Conservation (phyloP, 1,140 invertebrate genomes). For the Xylocopa sonorina region DNA sequence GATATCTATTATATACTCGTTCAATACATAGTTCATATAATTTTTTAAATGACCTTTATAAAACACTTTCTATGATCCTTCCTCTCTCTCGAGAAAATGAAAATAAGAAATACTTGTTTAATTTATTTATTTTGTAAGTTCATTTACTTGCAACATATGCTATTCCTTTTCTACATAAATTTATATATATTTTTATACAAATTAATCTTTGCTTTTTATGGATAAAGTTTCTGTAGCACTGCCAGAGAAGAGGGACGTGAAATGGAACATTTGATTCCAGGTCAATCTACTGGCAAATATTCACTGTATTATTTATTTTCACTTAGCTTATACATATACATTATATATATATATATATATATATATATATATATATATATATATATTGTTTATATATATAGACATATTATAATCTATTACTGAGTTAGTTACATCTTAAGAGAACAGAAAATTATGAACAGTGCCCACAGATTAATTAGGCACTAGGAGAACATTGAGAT, state of each 20-base stretch:
- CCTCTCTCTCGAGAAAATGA: constrained; percentile 45
- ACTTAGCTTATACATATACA: constrained; percentile 53
- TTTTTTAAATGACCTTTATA: constrained; percentile 47
- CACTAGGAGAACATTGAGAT: constrained; percentile 24
- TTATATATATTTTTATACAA: constrained; percentile 75
- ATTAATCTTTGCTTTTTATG: constrained; percentile 67
- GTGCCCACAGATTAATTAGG: constrained; percentile 51
- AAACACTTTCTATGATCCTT: constrained; percentile 54
- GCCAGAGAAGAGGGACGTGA: constrained; percentile 47
- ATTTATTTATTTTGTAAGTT: constrained; percentile 74
- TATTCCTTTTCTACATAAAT: constrained; percentile 73
- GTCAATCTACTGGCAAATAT: constrained; percentile 65
- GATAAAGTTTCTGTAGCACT: constrained; percentile 59
- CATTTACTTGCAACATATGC: constrained; percentile 68
- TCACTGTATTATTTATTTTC: constrained; percentile 65
- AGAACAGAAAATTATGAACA: constrained; percentile 35
- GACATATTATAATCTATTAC: constrained; percentile 59
- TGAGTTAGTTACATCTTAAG: constrained; percentile 55
- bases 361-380: constrained; percentile 42
- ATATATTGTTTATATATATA: constrained; percentile 51
- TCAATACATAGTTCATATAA: constrained; percentile 27
- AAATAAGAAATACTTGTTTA: constrained; percentile 52
- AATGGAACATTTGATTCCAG: constrained; percentile 64
- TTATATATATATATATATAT: constrained; percentile 49
- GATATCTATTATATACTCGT: constrained; percentile 38